A percentile compares a stretch with the other conserved stretches of the same genome.
phyloP scores from a whole-genome alignment of 2,888 invertebrate species.

The Acronicta leporina region DNA sequence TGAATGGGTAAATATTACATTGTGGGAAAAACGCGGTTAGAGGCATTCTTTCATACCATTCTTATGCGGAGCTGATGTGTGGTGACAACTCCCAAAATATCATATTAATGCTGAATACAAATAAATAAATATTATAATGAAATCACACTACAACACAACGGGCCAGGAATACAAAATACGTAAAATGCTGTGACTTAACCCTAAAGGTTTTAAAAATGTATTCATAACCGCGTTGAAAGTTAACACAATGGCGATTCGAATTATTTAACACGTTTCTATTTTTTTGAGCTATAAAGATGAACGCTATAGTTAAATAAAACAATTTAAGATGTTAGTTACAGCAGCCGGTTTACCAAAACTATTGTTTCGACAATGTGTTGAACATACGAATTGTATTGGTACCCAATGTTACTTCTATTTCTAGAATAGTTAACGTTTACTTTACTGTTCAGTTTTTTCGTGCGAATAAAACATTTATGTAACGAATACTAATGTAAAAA shows the following conservation, averaged over 20 bases:
- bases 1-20: conserved; percentile 26
- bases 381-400: conserved; percentile 74
- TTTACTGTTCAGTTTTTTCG: conserved; percentile 77
- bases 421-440: conserved; percentile 75
- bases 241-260: conserved; percentile 62
- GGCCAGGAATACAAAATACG: conserved; percentile 19
- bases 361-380: conserved; percentile 81
- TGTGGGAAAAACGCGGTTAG: conserved; percentile 29
- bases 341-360: conserved; percentile 66
- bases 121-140: conserved; percentile 14
- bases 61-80: conserved; percentile 6
- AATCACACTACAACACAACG: conserved; percentile 20
- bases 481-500: conserved; percentile 63
- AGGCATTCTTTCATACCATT: conserved; percentile 21
- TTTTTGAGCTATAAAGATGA: conserved; percentile 67
- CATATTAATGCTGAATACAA: conserved; percentile 19
- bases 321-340: conserved; percentile 80
- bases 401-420: conserved; percentile 76
- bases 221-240: conserved; percentile 49
- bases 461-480: conserved; percentile 71
- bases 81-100: conserved; percentile 16
- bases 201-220: conserved; percentile 47
- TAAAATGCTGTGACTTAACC: conserved; percentile 25
- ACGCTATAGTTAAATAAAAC: conserved; percentile 73
- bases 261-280: conserved; percentile 62